Percentiles rank a stretch among this genome's conserved stretches.
Conservation (phyloP, 1,140 invertebrate genomes). For the Babylonia areolata region DNA sequence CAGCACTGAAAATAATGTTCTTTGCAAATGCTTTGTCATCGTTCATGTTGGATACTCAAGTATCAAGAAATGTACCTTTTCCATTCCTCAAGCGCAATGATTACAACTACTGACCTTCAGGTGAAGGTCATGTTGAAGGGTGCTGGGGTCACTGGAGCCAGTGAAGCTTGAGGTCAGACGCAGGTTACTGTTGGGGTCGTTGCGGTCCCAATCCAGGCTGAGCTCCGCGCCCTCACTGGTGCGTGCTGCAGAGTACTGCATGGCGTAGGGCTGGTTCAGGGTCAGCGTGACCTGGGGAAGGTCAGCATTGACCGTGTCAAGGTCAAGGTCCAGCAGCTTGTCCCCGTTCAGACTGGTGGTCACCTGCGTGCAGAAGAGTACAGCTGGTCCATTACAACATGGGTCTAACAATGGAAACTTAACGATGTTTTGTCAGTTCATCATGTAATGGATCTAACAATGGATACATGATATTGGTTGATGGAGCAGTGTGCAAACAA, state of each 20-base stretch:
- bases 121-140: background rate
- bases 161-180: conserved; percentile 4
- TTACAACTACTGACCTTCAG: no score
- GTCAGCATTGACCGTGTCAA: background rate
- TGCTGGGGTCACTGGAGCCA: conserved; percentile 7
- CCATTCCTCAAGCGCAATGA: no score
- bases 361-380: background rate
- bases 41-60: no score
- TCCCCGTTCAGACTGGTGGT: conserved; percentile 15
- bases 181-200: conserved; percentile 19
- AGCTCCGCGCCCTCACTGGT: conserved; percentile 21
- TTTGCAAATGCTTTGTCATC: no score
- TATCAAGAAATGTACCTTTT: no score
- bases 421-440: no score
- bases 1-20: no score
- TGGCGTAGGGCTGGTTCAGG: conserved; percentile 11
- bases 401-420: no score
- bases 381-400: no score
- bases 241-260: conserved; percentile 3
- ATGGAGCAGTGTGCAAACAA: no score
- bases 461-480: no score
- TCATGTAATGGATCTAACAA: no score
- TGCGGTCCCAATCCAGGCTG: conserved; percentile 18
- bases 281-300: conserved; percentile 25
- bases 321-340: conserved; percentile 25